Conservation (phyloP, 2,888 invertebrate species). For the Yponomeuta evonymella region DNA sequence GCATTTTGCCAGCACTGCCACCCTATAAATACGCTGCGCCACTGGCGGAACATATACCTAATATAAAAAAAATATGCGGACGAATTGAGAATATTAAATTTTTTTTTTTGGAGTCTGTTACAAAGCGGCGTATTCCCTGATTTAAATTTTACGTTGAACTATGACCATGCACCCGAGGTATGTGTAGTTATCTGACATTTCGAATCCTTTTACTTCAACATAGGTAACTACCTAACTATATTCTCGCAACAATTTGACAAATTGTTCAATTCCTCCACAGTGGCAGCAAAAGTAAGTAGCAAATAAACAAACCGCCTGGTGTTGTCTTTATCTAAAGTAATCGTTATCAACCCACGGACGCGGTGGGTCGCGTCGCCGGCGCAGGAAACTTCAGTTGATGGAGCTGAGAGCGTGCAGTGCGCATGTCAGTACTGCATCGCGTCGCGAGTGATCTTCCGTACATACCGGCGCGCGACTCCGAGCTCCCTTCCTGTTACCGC, state of each 20-base stretch:
- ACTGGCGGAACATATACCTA: too few species aligned
- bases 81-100: too few species aligned
- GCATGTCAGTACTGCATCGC: constrained; percentile 11
- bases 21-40: too few species aligned
- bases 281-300: constrained; percentile 19
- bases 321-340: constrained; percentile 56
- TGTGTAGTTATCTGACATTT: too few species aligned
- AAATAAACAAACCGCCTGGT: constrained; percentile 43
- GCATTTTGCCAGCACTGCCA: too few species aligned
- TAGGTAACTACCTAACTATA: not conserved
- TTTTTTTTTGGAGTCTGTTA: too few species aligned
- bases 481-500: constrained; percentile 22
- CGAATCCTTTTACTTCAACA: too few species aligned
- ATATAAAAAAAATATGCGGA: too few species aligned
- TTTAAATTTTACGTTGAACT: too few species aligned
- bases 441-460: not conserved
- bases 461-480: constrained; percentile 11
- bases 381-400: constrained; percentile 52
- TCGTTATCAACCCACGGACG: constrained; percentile 58
- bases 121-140: too few species aligned
- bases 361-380: constrained; percentile 24
- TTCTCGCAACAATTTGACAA: not conserved
- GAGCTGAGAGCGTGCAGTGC: constrained; percentile 22
- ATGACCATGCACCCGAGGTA: too few species aligned
- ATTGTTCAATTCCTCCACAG: not conserved